Evolutionary conservation across 2,797 vertebrate genomes (phyloP), one percentile per base, ranked within the genome.

Genomic region (Argyrosomus regius): DNA sequence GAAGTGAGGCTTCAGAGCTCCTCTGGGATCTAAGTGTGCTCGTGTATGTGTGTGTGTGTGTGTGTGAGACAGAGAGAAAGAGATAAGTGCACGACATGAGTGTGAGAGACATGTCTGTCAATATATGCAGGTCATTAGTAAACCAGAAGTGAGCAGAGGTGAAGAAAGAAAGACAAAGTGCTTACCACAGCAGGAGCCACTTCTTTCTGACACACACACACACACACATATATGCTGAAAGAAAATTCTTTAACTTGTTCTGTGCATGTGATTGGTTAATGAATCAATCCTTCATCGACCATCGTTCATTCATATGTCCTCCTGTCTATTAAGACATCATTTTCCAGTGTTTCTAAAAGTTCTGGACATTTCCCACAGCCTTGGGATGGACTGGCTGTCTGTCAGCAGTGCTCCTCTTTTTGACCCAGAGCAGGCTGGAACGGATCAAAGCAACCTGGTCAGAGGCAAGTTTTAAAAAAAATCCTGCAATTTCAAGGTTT

Each of bases 101-200:
- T 73, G 69, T 70, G 64, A 73, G 66, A 82, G 82, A 78, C 88
- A 76, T 56, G 78, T 82, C 88, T 87, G 83, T 93, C 88, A 78
- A 87, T 88, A 82, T 72, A 82, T 69, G 73, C 76, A 76, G 65
- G 81, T 91, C 87, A 85, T 91, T 90, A 90, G 84, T 73, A 83
- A 87, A 90, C 65, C 69, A 77, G 76, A 80, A 77, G 78, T 87
- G 77, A 87, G 80, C 68, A 66, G 67, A 86, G 49, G 82, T 76
- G 85, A 86, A 76, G 75, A 86, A 71, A 84, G 75, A 71, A 78
- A 85, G 83, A 83, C 72, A 77, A 83, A 83, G 64, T 70, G 83
- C 80, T 82, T 87, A 76, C 77, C 76, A 28, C 69, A 69, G 85
- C 86, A 87, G 52, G 68, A 90, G 52, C 12, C 0, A 1, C 69